These are phyloP conservation scores for Acrocera orbiculus DNA, from an alignment of 2,888 invertebrate genomes.

Conservation along the genomic window DNA sequence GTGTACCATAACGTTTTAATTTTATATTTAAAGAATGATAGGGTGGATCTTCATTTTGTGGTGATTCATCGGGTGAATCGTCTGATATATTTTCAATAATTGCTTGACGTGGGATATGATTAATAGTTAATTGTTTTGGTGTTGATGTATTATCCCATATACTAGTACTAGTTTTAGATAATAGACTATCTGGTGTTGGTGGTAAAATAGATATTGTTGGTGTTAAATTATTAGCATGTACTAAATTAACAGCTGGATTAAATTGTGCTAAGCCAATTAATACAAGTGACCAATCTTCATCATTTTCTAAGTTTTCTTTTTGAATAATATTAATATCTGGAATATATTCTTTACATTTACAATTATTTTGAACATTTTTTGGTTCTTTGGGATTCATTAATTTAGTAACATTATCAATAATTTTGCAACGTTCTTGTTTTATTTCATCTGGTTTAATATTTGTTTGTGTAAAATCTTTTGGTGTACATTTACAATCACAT, in stretches of 20 bases:
- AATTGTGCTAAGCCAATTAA: conserved; percentile 43
- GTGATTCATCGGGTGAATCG: conserved; percentile 51
- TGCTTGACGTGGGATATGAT: conserved; percentile 19
- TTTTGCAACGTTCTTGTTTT: conserved; percentile 27
- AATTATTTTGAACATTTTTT: conserved; percentile 14
- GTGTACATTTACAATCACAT: conserved; percentile 29
- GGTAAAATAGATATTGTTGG: conserved; percentile 59
- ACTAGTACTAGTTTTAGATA: conserved; percentile 28
- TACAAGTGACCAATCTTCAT: conserved; percentile 48
- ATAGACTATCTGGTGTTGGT: conserved; percentile 46
- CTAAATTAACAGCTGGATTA: conserved; percentile 34
- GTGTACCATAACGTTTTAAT: conserved; percentile 44
- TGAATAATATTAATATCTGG: not conserved
- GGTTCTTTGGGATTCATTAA: conserved; percentile 6
- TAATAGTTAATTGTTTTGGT: conserved; percentile 33
- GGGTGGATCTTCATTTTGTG: conserved; percentile 53
- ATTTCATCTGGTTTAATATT: conserved; percentile 27
- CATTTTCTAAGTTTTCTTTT: conserved; percentile 25
- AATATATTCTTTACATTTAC: conserved; percentile 21
- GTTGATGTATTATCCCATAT: conserved; percentile 25
- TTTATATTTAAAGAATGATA: conserved; percentile 45
- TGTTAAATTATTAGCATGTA: conserved; percentile 34
- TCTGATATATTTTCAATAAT: conserved; percentile 33
- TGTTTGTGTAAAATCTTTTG: conserved; percentile 26
- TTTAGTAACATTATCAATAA: conserved; percentile 24